Evolutionary conservation across 1,140 invertebrate genomes (phyloP).

Genomic region (Temnothorax longispinosus): DNA sequence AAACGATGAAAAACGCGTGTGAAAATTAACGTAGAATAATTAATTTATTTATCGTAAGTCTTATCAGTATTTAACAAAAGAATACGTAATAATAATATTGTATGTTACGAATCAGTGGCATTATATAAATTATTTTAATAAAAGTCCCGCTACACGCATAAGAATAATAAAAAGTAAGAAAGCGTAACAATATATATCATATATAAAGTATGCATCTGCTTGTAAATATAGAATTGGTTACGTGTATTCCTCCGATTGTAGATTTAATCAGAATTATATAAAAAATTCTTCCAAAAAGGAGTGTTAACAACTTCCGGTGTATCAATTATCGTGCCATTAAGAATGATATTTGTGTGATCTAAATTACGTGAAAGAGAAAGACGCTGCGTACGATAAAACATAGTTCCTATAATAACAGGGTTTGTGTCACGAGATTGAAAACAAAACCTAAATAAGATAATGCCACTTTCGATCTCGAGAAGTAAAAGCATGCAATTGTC

Average conservation of each 20-base stretch:
- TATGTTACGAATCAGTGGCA: background rate
- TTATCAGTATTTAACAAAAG: background rate
- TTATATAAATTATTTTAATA: background rate
- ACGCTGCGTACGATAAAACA: background rate
- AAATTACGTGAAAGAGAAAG: background rate
- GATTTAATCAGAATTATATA: background rate
- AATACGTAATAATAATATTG: background rate
- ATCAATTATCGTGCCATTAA: background rate
- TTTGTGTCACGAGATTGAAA: background rate
- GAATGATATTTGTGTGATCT: background rate
- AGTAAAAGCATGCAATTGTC: conserved; percentile 6
- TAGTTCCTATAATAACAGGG: background rate
- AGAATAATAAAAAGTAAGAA: background rate
- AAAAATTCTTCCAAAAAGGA: background rate
- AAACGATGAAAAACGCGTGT: background rate
- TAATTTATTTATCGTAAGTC: background rate
- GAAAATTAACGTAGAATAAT: background rate
- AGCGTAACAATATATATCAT: background rate
- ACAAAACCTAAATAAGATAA: background rate
- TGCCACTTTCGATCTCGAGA: background rate
- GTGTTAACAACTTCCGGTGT: background rate
- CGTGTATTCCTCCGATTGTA: background rate
- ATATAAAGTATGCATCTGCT: background rate
- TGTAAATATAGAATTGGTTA: background rate
- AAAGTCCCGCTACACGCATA: no score